Evolutionary conservation across 2,888 invertebrate species (phyloP), one percentile per base, ranked within the genome.

Genomic region (Idaea biselata): DNA sequence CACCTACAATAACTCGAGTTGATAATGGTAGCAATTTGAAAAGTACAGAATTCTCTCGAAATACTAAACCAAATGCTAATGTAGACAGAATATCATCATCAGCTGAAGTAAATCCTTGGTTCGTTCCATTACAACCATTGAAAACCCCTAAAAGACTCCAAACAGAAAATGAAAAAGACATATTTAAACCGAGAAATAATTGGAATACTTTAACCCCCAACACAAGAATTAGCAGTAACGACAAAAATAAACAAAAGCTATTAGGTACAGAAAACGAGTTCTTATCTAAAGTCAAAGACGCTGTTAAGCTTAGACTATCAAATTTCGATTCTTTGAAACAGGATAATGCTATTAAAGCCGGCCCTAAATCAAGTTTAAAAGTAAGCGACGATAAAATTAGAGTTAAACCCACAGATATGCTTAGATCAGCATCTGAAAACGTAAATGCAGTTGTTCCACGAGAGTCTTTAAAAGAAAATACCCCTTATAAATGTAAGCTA

Each of bases 401-500:
- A 54, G 60, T 44, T 11, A n/a, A 18, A 18, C 18, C 54, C 53
- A 55, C 58, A 11, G 70, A 83, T 63, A 81, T 83, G 82, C 18
- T 69, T 18, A 74, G 73, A 59, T 76, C 84, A 6, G 78, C 82
- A 0, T 79, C 85, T n/a, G 76, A 80, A 44, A 79, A 75, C 59
- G 60, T 72, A 33, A 72, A 74, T 16, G 64, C 73, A 4, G 55
- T 71, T 14, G 33, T 64, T 4, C 4, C 17, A 16, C 65, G 65
- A 25, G 68, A 76, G 16, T 62, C 79, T 0, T 68, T 89, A 33
- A 82, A 84, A 71, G 86, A 90, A 78, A 88, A 89, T 64, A 79
- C 84, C 16, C 70, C 86, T 0, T 91, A 89, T 64, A 86, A 82
- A 68, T 91, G 91, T 72, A 84, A 75, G 68, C 84, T 91, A 84